Evolutionary conservation across 2,888 invertebrate species (phyloP).

Genomic region (Dysmachus trigonus): DNA sequence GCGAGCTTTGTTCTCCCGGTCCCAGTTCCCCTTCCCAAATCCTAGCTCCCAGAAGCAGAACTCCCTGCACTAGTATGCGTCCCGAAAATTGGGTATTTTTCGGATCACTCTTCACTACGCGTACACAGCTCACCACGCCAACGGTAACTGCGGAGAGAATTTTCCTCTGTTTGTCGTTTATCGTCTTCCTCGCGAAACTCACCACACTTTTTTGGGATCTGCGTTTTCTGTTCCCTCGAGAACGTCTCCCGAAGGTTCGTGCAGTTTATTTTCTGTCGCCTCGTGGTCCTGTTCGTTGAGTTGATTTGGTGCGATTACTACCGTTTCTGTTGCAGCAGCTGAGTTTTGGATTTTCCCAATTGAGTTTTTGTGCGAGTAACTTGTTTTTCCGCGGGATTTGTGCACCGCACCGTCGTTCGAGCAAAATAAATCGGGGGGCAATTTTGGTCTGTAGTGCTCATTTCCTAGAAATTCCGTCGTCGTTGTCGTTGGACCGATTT

Average conservation of each 20-base stretch:
- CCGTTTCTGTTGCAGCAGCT: background rate
- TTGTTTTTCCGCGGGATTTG: background rate
- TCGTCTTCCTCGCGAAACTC: background rate
- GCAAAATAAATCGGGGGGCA: background rate
- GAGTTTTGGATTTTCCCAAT: background rate
- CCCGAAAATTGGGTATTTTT: background rate
- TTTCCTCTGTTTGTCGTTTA: no score
- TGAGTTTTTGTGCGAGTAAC: background rate
- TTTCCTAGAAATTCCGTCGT: background rate
- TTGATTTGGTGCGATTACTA: background rate
- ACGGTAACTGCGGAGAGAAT: background rate
- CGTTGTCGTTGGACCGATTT: background rate
- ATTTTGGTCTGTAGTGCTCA: background rate
- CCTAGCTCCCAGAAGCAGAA: background rate
- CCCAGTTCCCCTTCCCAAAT: background rate
- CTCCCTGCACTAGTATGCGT: background rate
- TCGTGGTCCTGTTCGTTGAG: slow-evolving; percentile 22
- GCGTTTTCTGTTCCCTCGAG: slow-evolving; percentile 4
- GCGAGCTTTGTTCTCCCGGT: background rate
- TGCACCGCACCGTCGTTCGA: background rate
- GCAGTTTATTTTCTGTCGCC: slow-evolving; percentile 29
- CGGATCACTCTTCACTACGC: background rate
- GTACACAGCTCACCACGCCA: background rate
- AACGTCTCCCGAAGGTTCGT: background rate
- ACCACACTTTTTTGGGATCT: background rate